Base-by-base conservation (phyloP, 2,113 vertebrate species). In the Chrysochloris asiatica region DNA sequence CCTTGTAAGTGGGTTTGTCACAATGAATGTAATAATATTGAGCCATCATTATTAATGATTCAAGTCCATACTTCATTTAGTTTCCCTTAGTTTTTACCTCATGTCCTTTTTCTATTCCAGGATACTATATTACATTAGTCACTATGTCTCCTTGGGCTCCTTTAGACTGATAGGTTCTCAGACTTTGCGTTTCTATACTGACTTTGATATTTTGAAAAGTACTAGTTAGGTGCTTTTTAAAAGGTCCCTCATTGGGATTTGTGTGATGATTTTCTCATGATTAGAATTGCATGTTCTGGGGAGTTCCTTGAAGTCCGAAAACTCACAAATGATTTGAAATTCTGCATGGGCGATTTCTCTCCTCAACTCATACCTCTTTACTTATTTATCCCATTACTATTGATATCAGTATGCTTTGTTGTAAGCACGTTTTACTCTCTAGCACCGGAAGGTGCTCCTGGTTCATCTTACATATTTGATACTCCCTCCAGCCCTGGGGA, bases 381-480 rank as follows among this genome's bases (percentile, higher is more conserved):
- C 41, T 72, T 86, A 69, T 65, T 72, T 84, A 59, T 83, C 79
- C 48, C 67, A 11, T n/a, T 14, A 0, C 13, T 41, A 72, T 76
- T 85, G 72, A 21, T 72, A 76, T 73, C 26, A 52, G 16, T 50
- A 65, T 14, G 13, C 16, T 67, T 36, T 67, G n/a, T 21, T 67
- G 7, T 28, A 54, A 89, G 24, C 26, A 10, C 24, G 84, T 59
- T 56, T 88, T 85, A n/a, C 33, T 84, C 33, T 86, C 26, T 61
- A 4, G 28, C 59, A 61, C 59, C 22, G 28, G 59, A 61, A 61
- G 26, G 22, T 61, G 59, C n/a, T 67, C 28, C 16, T 16, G 65
- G 43, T 30, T 93, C 26, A 28, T 56, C 26, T 92, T 90, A 12
- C 79, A 7, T 75, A 21, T 86, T 88, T 94, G 30, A 45, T 80